Base-by-base conservation (phyloP, 2,888 invertebrate species). In the Podabrus alpinus region DNA sequence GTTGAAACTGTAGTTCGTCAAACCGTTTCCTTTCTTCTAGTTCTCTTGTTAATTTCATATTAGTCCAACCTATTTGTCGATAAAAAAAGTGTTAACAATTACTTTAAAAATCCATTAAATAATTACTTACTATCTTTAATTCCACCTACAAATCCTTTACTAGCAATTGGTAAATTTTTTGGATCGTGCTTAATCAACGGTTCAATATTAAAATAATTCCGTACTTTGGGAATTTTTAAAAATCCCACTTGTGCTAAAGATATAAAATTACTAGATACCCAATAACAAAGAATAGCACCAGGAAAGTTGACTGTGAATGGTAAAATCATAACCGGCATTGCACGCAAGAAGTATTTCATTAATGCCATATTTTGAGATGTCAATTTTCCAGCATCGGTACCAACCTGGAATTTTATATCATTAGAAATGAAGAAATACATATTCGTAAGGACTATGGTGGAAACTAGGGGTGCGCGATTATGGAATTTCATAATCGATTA, bases 241-340 rank as follows among this genome's bases (percentile, higher is more conserved):
- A 97, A 70, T 9, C 92, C 91, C 9, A 94, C 95, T 92, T 97
- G 97, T 0, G 89, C 78, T 3, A 98, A 86, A 0, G 97, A 96
- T 78, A 97, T 92, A 66, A 94, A 91, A 86, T 98, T 98, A 81
- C 93, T 94, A 21, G 95, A 92, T 15, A 92, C 91, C 98, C 98
- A 98, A 85, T 98, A 98, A 29, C 94, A 92, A 62, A 97, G 89
- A 83, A 98, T 93, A 0, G 94, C 97, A 15, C 95, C 93, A 11
- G 97, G 95, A 84, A 98, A 98, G 85, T 95, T 94, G 62, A 96
- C 90, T 9, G 94, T 95, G 83, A 98, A 94, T 0, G 97, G 95
- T 77, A 97, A 91, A 86, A 95, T 92, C 2, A 94, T 80, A 7
- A 97, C 0, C 0, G 98, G 97, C 78, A 97, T 82, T 0, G 91